Base-by-base conservation (phyloP, 1,140 invertebrate species). In the Lepidurus apus region DNA sequence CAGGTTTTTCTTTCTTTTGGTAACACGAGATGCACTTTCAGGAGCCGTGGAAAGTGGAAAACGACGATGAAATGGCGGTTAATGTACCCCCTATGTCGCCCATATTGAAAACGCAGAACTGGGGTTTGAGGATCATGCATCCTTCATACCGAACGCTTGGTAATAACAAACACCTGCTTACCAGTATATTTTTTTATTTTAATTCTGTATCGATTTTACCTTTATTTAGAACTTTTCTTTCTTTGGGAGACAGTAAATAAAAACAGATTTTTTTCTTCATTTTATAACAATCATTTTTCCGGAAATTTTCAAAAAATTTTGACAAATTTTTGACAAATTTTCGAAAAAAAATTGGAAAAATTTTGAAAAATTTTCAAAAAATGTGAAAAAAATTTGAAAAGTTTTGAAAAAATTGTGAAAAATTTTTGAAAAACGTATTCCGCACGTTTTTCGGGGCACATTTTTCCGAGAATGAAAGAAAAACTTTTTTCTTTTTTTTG, bases 31-130 rank as follows among this genome's bases (percentile, higher is more conserved):
- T 47, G 45, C 7, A 11, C 2, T 65, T 65, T 65, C 53, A 13
- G 75, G 21, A 77, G 43, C 85, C 85, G 80, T 80, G 82, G 47
- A 86, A 86, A 34, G 86, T 83, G 21, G 91, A 90, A 43, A 91
- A 93, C 75, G 91, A 93, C 81, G 92, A 93, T 77, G 93, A 93
- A 82, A 88, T 91, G 0, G 87, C 93, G 81, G 91, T 93, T 85
- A 92, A 91, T 82, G 91, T 96, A n/a, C 91, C 95, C 84, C 95
- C 95, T 0, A 97, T 98, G 95, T 90, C 93, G 81, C 95, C 95
- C 0, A 86, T 98, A 21, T 65, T 65, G 53, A 65, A 65, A 21
- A 65, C 53, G 53, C 53, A 65, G 53, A 65, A 17, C 53, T 65
- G 53, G 53, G 53, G 53, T n/a, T 65, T 65, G 21, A 13, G 53